phyloP scores from a whole-genome alignment of 1,140 invertebrate genomes.

The Sinonovacula constricta region DNA sequence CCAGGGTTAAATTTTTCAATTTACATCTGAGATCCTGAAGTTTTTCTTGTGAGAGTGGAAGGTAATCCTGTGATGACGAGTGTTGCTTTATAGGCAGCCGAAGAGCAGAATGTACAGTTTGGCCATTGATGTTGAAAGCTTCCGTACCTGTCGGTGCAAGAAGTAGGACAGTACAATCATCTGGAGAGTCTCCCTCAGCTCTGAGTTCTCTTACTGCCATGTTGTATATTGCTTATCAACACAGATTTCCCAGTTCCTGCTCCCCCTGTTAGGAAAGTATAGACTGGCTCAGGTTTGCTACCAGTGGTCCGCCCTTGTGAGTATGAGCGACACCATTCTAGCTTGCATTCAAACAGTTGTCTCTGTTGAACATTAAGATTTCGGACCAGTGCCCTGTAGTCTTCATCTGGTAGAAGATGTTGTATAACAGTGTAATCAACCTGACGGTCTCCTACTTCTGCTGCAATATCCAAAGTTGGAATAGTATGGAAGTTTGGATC shows the following conservation, averaged over 20 bases:
- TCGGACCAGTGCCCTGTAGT: background rate
- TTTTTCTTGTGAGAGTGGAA: slow-evolving; percentile 28
- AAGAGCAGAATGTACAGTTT: slow-evolving; percentile 25
- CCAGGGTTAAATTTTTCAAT: background rate
- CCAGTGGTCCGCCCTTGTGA: background rate
- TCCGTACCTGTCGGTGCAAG: slow-evolving; percentile 21
- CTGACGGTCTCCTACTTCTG: background rate
- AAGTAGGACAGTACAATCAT: slow-evolving; percentile 23
- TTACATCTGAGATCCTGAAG: slow-evolving; percentile 7
- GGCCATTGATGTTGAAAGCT: slow-evolving; percentile 20
- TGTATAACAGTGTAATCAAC: background rate
- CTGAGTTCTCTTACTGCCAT: slow-evolving; percentile 6
- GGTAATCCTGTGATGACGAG: background rate
- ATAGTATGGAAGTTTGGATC: slow-evolving; percentile 3
- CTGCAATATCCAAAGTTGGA: background rate
- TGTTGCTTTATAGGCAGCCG: slow-evolving; percentile 24
- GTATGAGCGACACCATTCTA: slow-evolving; percentile 1
- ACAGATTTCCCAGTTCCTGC: slow-evolving; percentile 13
- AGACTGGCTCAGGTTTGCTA: background rate
- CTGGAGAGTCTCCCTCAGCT: slow-evolving; percentile 8
- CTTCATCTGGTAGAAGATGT: slow-evolving; percentile 5
- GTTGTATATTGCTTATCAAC: slow-evolving; percentile 26
- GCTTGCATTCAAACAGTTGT: slow-evolving; percentile 6
- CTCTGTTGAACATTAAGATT: background rate
- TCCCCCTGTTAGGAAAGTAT: slow-evolving; percentile 12